Evolutionary conservation across 2,888 invertebrate genomes (phyloP), one percentile per base, ranked within the genome.

Genomic region (Amiota communis): DNA sequence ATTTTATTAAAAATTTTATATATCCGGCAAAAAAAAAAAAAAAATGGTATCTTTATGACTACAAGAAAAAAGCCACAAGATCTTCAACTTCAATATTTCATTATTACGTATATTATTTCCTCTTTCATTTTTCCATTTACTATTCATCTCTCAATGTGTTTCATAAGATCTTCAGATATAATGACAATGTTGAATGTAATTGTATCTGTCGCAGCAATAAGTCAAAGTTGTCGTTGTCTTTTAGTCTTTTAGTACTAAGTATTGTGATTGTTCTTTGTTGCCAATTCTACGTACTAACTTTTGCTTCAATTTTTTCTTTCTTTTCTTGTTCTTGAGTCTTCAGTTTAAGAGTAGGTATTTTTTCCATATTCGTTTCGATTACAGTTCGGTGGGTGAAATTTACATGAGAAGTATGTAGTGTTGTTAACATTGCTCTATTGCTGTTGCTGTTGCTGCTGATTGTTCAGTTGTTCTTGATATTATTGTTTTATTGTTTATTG

Each of bases 141-240:
- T 36, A 4, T 6, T 36, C 36, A 36, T 36, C 36, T 36, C 36
- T 6, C 36, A 4, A 36, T 36, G 36, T 36, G 36, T 36, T 36
- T 36, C 8, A 4, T 36, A 36, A 36, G 36, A 36, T 36, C 36
- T 6, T 6, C 36, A 36, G 8, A 36, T 36, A 36, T 6, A 36
- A 36, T 56, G 17, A 48, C 70, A 57, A 48, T 17, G 8, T 48
- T 49, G 47, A 10, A 48, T 76, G 83, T 83, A 83, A 83, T 83
- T 83, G 83, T 83, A 83, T 83, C 83, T 83, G 81, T 81, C 75
- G 77, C 77, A 82, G 81, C 84, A 82, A 83, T 83, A 83, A 83
- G 77, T 83, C 80, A 82, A 79, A 74, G 79, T 77, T 80, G 81
- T 80, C 81, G 75, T 74, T 71, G 17, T 13, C 56, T 6, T 53